A percentile compares a stretch with the other conserved stretches of the same genome.
phyloP scores from a whole-genome alignment of 2,888 invertebrate species.

The Tetramorium bicarinatum region DNA sequence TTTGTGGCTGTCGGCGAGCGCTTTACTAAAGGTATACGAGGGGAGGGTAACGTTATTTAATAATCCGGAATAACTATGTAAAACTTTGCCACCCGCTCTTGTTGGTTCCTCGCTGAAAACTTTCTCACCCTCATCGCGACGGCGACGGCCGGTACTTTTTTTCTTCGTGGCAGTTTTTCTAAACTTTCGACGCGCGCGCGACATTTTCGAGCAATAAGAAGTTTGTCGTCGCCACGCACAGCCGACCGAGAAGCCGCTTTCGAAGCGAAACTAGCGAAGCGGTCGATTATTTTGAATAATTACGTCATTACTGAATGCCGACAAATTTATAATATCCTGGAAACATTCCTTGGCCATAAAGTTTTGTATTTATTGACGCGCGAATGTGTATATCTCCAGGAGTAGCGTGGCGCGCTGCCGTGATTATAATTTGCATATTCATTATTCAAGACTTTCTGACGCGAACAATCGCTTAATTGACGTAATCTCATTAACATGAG shows the following conservation, averaged over 20 bases:
- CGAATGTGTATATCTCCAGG: not conserved
- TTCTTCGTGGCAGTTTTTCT: slow-evolving; percentile 42
- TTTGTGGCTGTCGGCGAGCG: slow-evolving; percentile 46
- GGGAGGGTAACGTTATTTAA: slow-evolving; percentile 75
- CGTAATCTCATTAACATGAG: slow-evolving; percentile 18
- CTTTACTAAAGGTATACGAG: slow-evolving; percentile 63
- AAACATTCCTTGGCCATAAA: slow-evolving; percentile 31
- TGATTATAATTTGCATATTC: slow-evolving; percentile 40
- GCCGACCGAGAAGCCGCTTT: slow-evolving; percentile 12
- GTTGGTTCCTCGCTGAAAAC: slow-evolving; percentile 58
- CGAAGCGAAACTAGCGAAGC: slow-evolving; percentile 44
- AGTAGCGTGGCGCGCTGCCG: not conserved
- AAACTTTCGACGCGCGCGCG: slow-evolving; percentile 64
- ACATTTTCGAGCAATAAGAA: slow-evolving; percentile 68
- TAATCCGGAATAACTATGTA: slow-evolving; percentile 77
- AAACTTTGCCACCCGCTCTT: slow-evolving; percentile 65
- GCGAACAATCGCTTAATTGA: slow-evolving; percentile 32
- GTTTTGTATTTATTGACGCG: slow-evolving; percentile 14
- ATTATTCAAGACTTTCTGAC: slow-evolving; percentile 16
- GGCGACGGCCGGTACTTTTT: slow-evolving; percentile 49
- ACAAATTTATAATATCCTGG: slow-evolving; percentile 26
- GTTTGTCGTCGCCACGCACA: slow-evolving; percentile 51
- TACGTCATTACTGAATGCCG: slow-evolving; percentile 27
- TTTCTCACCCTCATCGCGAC: slow-evolving; percentile 61
- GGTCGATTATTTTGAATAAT: slow-evolving; percentile 48